Base-by-base conservation (phyloP, 2,888 invertebrate species). In the Zaprionus lineosus region DNA sequence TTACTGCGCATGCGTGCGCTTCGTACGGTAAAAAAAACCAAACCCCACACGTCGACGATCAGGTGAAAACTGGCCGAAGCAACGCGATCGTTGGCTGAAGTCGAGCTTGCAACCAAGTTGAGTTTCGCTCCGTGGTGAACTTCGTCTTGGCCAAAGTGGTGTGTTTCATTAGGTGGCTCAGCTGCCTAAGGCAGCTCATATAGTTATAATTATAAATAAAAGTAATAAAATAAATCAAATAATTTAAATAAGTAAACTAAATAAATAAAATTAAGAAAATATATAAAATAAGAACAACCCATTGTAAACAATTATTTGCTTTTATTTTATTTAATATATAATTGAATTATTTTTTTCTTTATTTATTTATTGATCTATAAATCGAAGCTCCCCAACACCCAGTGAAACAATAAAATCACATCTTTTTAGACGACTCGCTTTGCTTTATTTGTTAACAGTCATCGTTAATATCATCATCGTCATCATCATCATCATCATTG, bases 341-440 rank as follows among this genome's bases (percentile, higher is more conserved):
- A n/a, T n/a, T n/a, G n/a, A n/a, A n/a, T n/a, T n/a, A n/a, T n/a
- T n/a, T n/a, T n/a, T n/a, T n/a, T n/a, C n/a, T n/a, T n/a, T n/a
- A n/a, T n/a, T n/a, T n/a, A n/a, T n/a, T n/a, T n/a, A n/a, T n/a
- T n/a, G n/a, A n/a, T n/a, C n/a, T n/a, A n/a, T n/a, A n/a, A n/a
- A n/a, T n/a, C n/a, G n/a, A n/a, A n/a, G n/a, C n/a, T n/a, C n/a
- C 3, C 1, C 11, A 19, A 9, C 64, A 68, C 50, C 75, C 64
- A 84, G 74, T 74, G 47, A 73, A 78, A 61, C 16, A 39, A 19
- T 8, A 16, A 24, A 8, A 5, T 6, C 24, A 56, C 57, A 41
- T 70, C 57, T 65, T 86, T 67, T 74, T 66, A 66, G 87, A 86
- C 77, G 86, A 87, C 86, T 82, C 62, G 51, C 59, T 58, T 63